A percentile compares a stretch with the other conserved stretches of the same genome.
phyloP scores from a whole-genome alignment of 1,140 invertebrate genomes.

The Medauroidea extradentata region DNA sequence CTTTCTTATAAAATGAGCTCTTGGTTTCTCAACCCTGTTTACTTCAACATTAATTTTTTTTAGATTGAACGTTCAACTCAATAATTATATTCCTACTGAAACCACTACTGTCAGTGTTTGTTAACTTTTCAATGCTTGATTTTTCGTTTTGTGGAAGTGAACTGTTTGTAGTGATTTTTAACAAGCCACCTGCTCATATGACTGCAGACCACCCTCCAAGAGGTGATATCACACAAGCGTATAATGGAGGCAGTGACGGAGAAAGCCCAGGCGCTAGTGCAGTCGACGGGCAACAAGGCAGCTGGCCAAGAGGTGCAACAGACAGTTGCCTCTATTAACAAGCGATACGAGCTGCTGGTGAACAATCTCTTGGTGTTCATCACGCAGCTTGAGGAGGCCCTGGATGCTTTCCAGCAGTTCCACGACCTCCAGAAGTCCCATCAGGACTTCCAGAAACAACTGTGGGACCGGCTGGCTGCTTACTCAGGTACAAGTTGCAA shows the following conservation, averaged over 20 bases:
- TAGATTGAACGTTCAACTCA: no score
- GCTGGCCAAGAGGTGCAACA: slow-evolving; percentile 51
- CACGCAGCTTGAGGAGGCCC: slow-evolving; percentile 64
- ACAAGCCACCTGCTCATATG: slow-evolving; percentile 3
- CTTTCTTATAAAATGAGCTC: no score
- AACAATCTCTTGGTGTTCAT: slow-evolving; percentile 58
- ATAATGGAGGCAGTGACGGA: slow-evolving; percentile 85
- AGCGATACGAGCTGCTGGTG: slow-evolving; percentile 67
- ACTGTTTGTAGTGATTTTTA: slow-evolving; percentile 2
- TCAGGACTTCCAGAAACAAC: slow-evolving; percentile 81
- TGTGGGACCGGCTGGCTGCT: slow-evolving; percentile 74
- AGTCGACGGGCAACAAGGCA: slow-evolving; percentile 45
- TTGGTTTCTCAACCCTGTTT: no score
- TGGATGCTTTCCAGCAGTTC: slow-evolving; percentile 78
- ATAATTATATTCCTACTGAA: no score
- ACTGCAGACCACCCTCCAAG: slow-evolving; percentile 69
- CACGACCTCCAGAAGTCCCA: slow-evolving; percentile 78
- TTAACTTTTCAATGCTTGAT: no score
- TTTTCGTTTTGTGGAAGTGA: no score
- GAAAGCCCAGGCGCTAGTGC: slow-evolving; percentile 68
- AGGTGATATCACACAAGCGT: slow-evolving; percentile 84
- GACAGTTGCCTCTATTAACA: slow-evolving; percentile 62
- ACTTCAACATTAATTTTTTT: no score
- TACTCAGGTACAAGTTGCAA: slow-evolving; percentile 47
- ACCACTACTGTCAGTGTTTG: no score